Percentiles rank a stretch among this genome's conserved stretches.
Conservation (phyloP, 2,113 vertebrate species). For the Odocoileus hemionus region DNA sequence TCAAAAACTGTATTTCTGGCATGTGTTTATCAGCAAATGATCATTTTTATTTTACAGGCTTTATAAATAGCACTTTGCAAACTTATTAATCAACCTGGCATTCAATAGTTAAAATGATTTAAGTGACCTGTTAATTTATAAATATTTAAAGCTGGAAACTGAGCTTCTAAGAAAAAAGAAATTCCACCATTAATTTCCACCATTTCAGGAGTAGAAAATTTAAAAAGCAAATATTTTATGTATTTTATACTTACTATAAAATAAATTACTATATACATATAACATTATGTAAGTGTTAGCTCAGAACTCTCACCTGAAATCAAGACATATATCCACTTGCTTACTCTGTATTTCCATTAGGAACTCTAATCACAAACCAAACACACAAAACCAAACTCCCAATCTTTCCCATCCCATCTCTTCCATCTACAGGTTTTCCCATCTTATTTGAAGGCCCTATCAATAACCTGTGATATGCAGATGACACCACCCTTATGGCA, state of each 20-base stretch:
- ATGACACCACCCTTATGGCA: neutral
- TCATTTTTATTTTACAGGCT: constrained; percentile 10
- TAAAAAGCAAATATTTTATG: neutral
- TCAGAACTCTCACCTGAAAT: neutral
- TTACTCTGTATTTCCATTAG: neutral
- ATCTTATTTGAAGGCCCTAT: neutral
- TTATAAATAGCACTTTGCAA: neutral
- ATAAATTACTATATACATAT: neutral
- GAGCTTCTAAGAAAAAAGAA: constrained; percentile 9
- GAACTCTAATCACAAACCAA: neutral
- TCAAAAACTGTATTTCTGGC: neutral
- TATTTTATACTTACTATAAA: constrained; percentile 8
- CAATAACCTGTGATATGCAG: neutral
- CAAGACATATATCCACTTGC: neutral
- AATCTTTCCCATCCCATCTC: neutral
- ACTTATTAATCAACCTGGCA: neutral
- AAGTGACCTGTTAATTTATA: neutral
- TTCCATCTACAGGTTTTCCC: neutral
- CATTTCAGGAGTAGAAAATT: constrained; percentile 3
- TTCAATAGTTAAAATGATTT: constrained; percentile 36
- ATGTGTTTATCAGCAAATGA: neutral
- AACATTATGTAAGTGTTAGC: neutral
- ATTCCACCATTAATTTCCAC: constrained; percentile 11
- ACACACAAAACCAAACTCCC: neutral
- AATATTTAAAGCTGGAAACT: neutral